These are phyloP conservation scores for Sphaerodactylus townsendi DNA, from an alignment of 2,113 vertebrate genomes.

Conservation along the genomic window DNA sequence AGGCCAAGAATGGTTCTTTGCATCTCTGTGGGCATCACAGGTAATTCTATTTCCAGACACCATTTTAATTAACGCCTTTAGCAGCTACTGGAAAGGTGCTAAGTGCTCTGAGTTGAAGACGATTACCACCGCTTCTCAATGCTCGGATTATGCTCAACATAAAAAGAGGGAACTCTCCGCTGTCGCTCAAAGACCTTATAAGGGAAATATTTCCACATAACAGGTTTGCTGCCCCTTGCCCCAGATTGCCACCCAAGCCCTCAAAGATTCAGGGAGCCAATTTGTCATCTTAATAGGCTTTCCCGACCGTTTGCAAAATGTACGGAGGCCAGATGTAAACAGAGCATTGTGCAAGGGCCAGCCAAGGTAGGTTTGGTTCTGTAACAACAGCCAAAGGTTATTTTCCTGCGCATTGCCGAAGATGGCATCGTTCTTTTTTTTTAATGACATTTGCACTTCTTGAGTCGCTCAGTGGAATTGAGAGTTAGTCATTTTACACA, in stretches of 20 bases:
- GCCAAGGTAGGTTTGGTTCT: too few species aligned
- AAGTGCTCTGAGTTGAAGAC: neutral
- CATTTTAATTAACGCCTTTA: constrained; percentile 9
- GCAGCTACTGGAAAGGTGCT: constrained; percentile 2
- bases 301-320: neutral
- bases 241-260: neutral
- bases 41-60: neutral
- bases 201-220: neutral
- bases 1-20: neutral
- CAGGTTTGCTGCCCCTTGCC: neutral
- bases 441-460: neutral
- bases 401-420: neutral
- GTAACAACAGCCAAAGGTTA: neutral
- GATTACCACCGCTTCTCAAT: constrained; percentile 2
- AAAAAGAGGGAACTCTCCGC: neutral
- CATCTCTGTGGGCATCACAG: neutral
- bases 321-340: neutral
- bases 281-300: neutral
- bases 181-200: neutral
- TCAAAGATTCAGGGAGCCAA: neutral
- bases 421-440: neutral
- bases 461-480: neutral
- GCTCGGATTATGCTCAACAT: neutral
- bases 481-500: neutral
- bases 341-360: too few species aligned